Base-by-base conservation (phyloP, 1,140 invertebrate genomes). In the Caenorhabditis remanei region DNA sequence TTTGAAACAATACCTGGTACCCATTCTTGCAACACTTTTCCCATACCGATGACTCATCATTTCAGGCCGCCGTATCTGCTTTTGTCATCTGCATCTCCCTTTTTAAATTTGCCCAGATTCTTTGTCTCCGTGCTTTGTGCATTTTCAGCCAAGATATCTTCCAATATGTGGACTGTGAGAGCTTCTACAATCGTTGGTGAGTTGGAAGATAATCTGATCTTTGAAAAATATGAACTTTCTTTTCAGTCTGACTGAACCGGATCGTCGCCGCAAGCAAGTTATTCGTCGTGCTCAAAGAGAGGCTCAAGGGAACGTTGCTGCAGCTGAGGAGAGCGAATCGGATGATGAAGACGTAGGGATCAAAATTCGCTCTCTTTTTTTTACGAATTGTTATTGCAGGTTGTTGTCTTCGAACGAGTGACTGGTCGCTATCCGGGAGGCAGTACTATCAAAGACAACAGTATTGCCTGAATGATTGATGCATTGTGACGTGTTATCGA, bases 361-460 rank as follows among this genome's bases (percentile, higher is more conserved):
- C 11, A 0, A 32, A 50, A 50, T 48, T 53, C 53, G 21, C 2
- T 21, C 40, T 13, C n/a, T 48, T 21, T 63, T 21, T 63, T 11
- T 32, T 40, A 11, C 32, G 24, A 2, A 21, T 50, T 32, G 4
- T 79, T 11, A 7, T 79, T 79, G 6, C 71, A 79, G 71, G 46
- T 79, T 4, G 71, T 79, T 53, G 71, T 79, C 1, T 79, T 79
- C 46, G 71, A 79, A 50, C 71, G 71, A 53, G 71, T 79, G 6
- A 50, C 71, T 24, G 71, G 71, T 9, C 71, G 71, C 46, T 79
- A 50, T 14, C 71, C 71, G 32, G 71, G 71, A 19, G 71, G 40
- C 71, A 50, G 71, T 19, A 24, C 46, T 24, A 79, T 79, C 71
- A 79, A 79, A 79, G 71, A 79, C 71, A 79, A 79, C 71, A 79